Base-by-base conservation (phyloP, 30 jellyfish, hydroid and myxozoan species). In the Turritopsis dohrnii region DNA sequence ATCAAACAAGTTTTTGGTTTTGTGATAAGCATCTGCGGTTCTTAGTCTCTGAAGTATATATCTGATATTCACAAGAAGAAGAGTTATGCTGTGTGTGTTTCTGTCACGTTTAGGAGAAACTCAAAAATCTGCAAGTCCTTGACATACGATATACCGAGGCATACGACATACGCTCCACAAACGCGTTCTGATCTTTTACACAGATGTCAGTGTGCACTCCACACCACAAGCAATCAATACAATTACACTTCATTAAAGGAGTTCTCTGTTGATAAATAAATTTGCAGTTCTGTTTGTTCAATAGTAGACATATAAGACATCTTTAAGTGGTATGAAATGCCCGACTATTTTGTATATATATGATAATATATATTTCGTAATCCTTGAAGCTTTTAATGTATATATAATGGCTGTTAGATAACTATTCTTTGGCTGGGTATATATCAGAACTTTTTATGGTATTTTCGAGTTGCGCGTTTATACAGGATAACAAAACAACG, bases 111-210 rank as follows among this genome's bases (percentile, higher is more conserved):
- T 69, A 69, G 77, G 30, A 69, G 19, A 69, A 69, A 9, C 30
- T 69, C 22, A 69, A 16, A 0, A 69, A 69, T 69, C 19, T 69
- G 30, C 77, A 69, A 69, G 28, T 69, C 0, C 31, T 69, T 1
- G 77, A 69, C 19, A 69, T 69, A 23, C 30, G 77, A 0, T 69
- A 69, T 21, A 69, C 77, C 8, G 77, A 69, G 31, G 77, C 77
- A 9, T 69, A 41, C 13, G 60, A 41, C 13, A 41, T 41, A 41
- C 60, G 60, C 13, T 41, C 5, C 13, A 41, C 13, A 13, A 41
- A 41, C 13, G 60, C 60, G 9, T 41, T 3, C 13, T 41, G 60
- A 41, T 41, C 9, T n/a, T n/a, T n/a, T n/a, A n/a, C n/a, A n/a
- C n/a, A n/a, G n/a, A n/a, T n/a, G n/a, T n/a, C n/a, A n/a, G n/a